Evolutionary conservation across 2,797 vertebrate species (phyloP), one percentile per base, ranked within the genome.

Genomic region (Remorina albescens): DNA sequence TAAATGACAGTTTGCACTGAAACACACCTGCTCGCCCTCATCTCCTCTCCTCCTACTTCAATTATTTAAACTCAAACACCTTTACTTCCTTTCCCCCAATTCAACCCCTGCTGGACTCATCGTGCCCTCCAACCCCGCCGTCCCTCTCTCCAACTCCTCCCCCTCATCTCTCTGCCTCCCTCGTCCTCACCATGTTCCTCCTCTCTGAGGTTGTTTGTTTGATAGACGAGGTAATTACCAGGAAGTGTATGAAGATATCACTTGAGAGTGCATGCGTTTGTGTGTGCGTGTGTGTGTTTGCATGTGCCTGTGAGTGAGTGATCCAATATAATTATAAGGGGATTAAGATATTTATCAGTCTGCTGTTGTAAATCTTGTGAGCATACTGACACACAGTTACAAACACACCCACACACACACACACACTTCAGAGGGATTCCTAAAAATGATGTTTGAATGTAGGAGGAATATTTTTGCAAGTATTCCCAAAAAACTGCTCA

Each of bases 301-400:
- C 78, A 82, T 30, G 64, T 55, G 62, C 12, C 49, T 76, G 5
- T n/a, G 75, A 49, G 74, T 80, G 65, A 70, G 71, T 80, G 83
- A 89, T 78, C 83, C 67, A 54, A 30, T 75, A 75, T 89, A 87
- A 92, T 91, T 86, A 87, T 83, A 77, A 82, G 70, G n/a, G 73
- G 89, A 91, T 92, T 88, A 91, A 86, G 75, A 89, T 90, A 86
- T 87, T 90, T 86, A 91, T 91, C 87, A 61, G 59, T 39, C 61
- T 64, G 81, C 76, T 83, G 81, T 76, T 88, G 75, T 86, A 67
- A 77, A 80, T 84, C 70, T 73, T 36, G 46, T 26, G 21, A 66
- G 37, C 55, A 54, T 28, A 49, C 26, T 58, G 32, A 61, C 46
- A 62, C 72, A 66, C 53, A 49, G 12, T 44, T 51, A 51, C 15